Base-by-base conservation (phyloP, 2,888 invertebrate genomes). In the Caenorhabditis sp. region DNA sequence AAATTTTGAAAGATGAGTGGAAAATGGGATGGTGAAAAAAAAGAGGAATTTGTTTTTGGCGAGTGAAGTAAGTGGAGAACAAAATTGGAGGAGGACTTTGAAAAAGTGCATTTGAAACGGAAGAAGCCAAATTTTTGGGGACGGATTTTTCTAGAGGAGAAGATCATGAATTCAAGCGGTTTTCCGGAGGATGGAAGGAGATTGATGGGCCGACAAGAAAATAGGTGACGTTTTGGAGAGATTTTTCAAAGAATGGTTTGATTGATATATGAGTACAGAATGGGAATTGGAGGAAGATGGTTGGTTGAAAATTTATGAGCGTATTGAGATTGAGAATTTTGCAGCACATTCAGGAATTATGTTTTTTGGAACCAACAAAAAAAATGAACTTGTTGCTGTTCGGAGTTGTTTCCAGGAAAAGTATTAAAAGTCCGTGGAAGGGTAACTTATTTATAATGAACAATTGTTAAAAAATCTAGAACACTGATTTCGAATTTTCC, bases 21-120 rank as follows among this genome's bases (percentile, higher is more conserved):
- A 36, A 36, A 38, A 27, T 8, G 57, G 59, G 66, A 27, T 50
- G 49, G 38, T 25, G 57, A 59, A 59, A 59, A 62, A 70, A 69
- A 70, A 65, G 65, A 70, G 59, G 57, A 70, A 70, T 62, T 70
- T 70, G 70, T 70, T 70, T 65, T 70, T 70, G 70, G 65, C 38
- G 64, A 61, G 57, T 70, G 65, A 65, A 61, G 31, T 31, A 31
- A 31, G 31, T 31, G 17, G 43, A 43, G 43, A 17, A 17, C 43
- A 43, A 43, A 43, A 43, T 43, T 43, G 43, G 43, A 14, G 17
- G 14, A 43, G 43, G 17, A 43, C 43, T 43, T 43, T 43, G 17
- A 43, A 43, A 43, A 70, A 66, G 66, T 65, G 70, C 65, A 70
- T 70, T 61, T 65, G 66, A 65, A 70, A 66, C 70, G 43, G 43